Conservation (phyloP, 1,140 invertebrate species). For the Lordiphosa stackelbergi region DNA sequence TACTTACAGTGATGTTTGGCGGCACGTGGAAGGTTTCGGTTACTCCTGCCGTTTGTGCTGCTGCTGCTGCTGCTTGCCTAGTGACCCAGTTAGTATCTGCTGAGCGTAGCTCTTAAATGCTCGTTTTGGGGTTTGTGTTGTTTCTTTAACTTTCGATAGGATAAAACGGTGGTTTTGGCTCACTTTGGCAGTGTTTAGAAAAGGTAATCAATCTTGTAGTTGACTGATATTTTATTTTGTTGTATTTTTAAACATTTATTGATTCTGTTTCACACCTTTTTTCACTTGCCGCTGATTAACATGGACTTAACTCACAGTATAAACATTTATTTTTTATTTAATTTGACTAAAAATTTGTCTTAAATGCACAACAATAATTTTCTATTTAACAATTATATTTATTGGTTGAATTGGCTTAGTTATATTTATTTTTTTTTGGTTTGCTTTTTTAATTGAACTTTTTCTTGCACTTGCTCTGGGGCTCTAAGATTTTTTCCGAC, state of each 20-base stretch:
- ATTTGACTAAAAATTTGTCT: constrained; percentile 13
- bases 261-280: constrained; percentile 1
- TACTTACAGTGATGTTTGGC: constrained; percentile 3
- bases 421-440: constrained; percentile 1
- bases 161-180: constrained; percentile 10
- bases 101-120: constrained; percentile 26
- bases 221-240: background rate
- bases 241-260: too few relatives aligned
- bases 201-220: background rate
- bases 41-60: background rate
- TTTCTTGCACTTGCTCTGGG: constrained; percentile 13
- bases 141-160: background rate
- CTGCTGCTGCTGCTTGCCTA: constrained; percentile 27
- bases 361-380: constrained; percentile 41
- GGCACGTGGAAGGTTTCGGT: background rate
- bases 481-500: constrained; percentile 2
- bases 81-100: constrained; percentile 45
- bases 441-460: constrained; percentile 36
- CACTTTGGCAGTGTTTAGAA: constrained; percentile 36
- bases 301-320: constrained; percentile 2
- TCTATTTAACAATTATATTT: constrained; percentile 23
- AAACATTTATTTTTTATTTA: constrained; percentile 4
- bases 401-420: constrained; percentile 33
- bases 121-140: constrained; percentile 17
- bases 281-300: constrained; percentile 1